Conservation (phyloP, 1,140 invertebrate species). For the Hypsibius dujardini region DNA sequence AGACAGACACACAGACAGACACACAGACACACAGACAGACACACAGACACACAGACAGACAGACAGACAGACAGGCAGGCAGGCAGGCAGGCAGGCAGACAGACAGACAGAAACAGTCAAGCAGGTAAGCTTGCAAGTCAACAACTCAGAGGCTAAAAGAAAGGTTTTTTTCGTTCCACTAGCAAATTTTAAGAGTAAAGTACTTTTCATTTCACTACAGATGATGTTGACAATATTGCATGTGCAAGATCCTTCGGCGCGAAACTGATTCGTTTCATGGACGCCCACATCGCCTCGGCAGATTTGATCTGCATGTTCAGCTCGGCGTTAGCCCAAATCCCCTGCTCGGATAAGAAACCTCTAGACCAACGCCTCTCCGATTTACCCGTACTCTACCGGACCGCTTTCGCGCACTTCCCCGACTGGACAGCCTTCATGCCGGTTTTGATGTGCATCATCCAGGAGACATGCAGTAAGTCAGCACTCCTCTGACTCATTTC, state of each 20-base stretch:
- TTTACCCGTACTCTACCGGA: background rate
- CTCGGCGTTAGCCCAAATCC: background rate
- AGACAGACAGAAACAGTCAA: too few species aligned
- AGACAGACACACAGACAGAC: too few species aligned
- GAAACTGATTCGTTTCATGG: background rate
- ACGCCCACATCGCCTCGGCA: background rate
- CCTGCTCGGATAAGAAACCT: background rate
- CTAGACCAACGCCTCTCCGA: background rate
- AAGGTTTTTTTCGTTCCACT: too few species aligned
- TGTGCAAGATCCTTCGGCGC: background rate
- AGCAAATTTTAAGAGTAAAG: too few species aligned
- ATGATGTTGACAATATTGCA: background rate
- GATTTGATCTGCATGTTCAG: background rate
- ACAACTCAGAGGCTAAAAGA: too few species aligned
- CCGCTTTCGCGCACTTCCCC: background rate
- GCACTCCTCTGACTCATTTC: background rate
- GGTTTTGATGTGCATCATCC: background rate
- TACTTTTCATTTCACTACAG: background rate
- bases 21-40: too few species aligned
- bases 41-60: too few species aligned
- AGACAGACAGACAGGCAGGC: too few species aligned
- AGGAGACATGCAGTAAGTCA: background rate
- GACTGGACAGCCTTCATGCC: background rate
- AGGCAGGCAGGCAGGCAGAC: too few species aligned
- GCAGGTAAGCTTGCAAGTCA: too few species aligned